Percentiles rank a stretch among this genome's conserved stretches.
Evolutionary conservation across 2,797 vertebrate genomes (phyloP).

Genomic region (Mormyrus proboscirostris): DNA sequence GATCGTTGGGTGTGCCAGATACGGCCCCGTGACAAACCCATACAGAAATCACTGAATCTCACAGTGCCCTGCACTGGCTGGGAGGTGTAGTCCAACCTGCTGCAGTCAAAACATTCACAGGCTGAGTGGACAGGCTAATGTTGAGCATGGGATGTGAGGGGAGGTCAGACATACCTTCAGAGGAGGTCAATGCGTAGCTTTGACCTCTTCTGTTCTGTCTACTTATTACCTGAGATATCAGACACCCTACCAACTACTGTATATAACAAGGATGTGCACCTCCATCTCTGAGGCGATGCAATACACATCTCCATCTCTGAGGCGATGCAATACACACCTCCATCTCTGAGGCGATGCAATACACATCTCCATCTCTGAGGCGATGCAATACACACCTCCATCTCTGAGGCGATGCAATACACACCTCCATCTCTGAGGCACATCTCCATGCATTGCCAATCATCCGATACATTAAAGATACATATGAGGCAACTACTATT

Average conservation of each 20-base stretch:
- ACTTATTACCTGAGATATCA: not conserved
- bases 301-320: not conserved
- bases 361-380: not conserved
- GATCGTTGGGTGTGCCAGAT: not conserved
- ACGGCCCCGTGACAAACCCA: not conserved
- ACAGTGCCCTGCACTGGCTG: not conserved
- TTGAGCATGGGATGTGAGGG: not conserved
- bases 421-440: no score
- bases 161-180: not conserved
- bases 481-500: not conserved
- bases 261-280: not conserved
- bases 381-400: not conserved
- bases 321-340: not conserved
- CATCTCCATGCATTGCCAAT: not conserved
- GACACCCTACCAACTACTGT: not conserved
- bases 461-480: not conserved
- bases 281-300: not conserved
- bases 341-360: not conserved
- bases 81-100: not conserved
- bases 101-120: not conserved
- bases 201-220: not conserved
- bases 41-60: not conserved
- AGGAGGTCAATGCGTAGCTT: not conserved
- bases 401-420: not conserved
- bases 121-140: not conserved